Base-by-base conservation (phyloP, 2,797 vertebrate species). In the Lophotriccus pileatus region DNA sequence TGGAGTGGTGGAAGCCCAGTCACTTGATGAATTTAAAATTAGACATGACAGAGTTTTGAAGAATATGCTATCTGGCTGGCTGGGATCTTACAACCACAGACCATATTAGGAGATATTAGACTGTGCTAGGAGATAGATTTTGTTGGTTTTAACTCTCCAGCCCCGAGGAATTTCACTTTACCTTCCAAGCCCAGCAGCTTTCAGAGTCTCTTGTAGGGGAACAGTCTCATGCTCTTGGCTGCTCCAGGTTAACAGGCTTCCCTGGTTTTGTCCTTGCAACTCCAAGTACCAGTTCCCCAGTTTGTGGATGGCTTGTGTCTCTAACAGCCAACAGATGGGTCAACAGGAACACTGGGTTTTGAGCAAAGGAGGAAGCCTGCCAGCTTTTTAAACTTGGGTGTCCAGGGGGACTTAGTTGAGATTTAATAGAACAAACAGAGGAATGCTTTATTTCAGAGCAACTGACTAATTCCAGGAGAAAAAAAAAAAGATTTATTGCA, bases 21-120 rank as follows among this genome's bases (percentile, higher is more conserved):
- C 49, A 74, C 58, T 44, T 69, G 70, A 77, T 70, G 36, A 76
- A 91, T 86, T 74, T 74, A 86, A 91, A 93, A 88, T 90, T 81
- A 94, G 84, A 50, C 17, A 73, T 90, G 53, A 78, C 75, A 87
- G 69, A 53, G 43, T 39, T 91, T 85, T 95, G 79, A 80, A 63
- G 64, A 69, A 70, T 47, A 91, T 74, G 39, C n/a, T 64, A 8
- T 79, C 37, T 85, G 73, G 12, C 56, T 89, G 23, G 2, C 49
- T 69, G 34, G 64, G 22, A 39, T 79, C 68, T 89, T 66, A 76
- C 46, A 78, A 69, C 34, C 55, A 87, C 43, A 79, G 47, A 30
- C 74, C 49, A 5, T 90, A 75, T 90, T 75, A 93, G 84, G 81
- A 94, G 74, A 84, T 82, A 92, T 5, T 53, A 22, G 30, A 30